These are phyloP conservation scores for Cephus pulcher DNA, from an alignment of 2,888 invertebrate genomes.

Conservation along the genomic window DNA sequence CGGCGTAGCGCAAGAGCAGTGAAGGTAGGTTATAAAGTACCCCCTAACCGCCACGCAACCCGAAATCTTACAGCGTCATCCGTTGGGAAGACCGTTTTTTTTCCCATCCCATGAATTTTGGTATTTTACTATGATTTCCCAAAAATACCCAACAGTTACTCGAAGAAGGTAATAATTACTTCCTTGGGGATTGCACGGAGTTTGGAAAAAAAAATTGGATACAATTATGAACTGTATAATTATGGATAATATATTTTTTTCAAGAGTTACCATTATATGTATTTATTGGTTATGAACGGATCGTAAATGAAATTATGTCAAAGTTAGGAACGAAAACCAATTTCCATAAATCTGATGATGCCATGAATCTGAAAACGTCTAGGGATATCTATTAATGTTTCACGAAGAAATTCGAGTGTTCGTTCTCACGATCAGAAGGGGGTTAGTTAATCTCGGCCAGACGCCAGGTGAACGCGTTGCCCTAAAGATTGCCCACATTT, in stretches of 20 bases:
- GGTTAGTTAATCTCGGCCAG: conserved; percentile 4
- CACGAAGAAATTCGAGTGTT: background rate
- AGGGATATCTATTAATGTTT: background rate
- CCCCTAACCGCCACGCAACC: conserved; percentile 8
- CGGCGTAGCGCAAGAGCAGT: background rate
- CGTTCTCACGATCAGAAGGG: conserved; percentile 1
- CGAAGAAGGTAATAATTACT: background rate
- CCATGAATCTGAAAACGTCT: background rate
- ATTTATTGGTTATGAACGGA: background rate
- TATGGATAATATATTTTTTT: background rate
- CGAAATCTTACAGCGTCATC: conserved; percentile 11
- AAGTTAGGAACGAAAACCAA: background rate
- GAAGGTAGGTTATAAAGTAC: conserved; percentile 1
- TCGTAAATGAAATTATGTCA: background rate
- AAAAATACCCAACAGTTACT: background rate
- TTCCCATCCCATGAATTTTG: background rate
- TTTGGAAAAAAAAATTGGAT: background rate
- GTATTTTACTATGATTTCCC: background rate
- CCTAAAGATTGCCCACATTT: conserved; percentile 5
- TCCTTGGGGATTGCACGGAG: background rate
- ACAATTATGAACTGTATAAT: background rate
- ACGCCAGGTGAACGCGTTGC: conserved; percentile 6
- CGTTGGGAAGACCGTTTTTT: background rate
- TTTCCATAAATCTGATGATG: background rate
- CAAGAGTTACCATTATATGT: background rate